Conservation (phyloP, 64 coral and sea anemone genomes). For the Montipora efflorescens region DNA sequence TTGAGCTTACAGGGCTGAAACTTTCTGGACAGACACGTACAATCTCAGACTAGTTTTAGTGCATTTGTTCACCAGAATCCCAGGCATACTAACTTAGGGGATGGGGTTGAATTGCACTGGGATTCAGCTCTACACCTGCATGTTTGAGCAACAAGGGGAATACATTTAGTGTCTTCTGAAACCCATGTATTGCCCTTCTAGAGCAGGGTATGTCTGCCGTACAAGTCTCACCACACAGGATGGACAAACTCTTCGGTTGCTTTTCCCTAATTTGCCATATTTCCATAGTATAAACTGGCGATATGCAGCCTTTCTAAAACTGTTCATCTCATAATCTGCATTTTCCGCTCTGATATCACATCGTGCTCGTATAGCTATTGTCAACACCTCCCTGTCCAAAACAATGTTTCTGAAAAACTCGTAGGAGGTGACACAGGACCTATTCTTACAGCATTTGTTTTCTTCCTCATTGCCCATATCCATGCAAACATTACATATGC, state of each 20-base stretch:
- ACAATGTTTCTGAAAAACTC: constrained; percentile 43
- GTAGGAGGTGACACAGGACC: constrained; percentile 47
- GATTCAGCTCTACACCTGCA: background rate
- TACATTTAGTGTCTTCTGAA: constrained; percentile 1
- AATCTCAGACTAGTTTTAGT: constrained; percentile 9
- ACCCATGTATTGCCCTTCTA: background rate
- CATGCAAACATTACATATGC: constrained; percentile 39
- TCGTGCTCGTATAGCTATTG: constrained; percentile 35
- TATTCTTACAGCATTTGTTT: constrained; percentile 38
- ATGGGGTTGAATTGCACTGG: constrained; percentile 16
- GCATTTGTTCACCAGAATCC: constrained; percentile 3
- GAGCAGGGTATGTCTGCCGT: constrained; percentile 11
- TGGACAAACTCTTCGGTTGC: constrained; percentile 54
- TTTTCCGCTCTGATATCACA: constrained; percentile 36
- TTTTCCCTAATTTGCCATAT: constrained; percentile 35
- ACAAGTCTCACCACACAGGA: constrained; percentile 59
- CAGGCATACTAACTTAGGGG: background rate
- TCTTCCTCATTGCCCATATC: constrained; percentile 42
- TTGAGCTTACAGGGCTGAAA: background rate
- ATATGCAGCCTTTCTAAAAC: constrained; percentile 18
- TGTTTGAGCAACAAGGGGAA: background rate
- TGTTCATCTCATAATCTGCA: constrained; percentile 26
- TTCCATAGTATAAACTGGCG: background rate
- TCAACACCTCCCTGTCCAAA: constrained; percentile 37
- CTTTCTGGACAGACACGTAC: background rate